A percentile compares a stretch with the other conserved stretches of the same genome.
Conservation (phyloP, 2,113 vertebrate genomes). For the Tragelaphus scriptus region DNA sequence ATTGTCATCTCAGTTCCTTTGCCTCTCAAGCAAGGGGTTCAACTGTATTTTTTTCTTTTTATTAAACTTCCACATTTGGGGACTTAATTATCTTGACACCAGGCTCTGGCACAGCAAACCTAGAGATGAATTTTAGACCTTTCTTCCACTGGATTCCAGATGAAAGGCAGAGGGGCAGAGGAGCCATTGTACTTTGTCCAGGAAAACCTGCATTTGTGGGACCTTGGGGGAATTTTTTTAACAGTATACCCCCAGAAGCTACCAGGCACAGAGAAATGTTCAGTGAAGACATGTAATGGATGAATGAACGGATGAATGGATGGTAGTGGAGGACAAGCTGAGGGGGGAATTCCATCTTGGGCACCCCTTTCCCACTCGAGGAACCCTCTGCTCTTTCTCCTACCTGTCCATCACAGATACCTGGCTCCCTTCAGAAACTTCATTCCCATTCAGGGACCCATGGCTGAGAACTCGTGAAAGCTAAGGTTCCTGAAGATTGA, state of each 20-base stretch:
- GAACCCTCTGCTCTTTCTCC: not conserved
- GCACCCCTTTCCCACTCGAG: too few species aligned
- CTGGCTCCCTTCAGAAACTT: not conserved
- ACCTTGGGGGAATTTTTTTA: not conserved
- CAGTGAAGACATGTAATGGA: not conserved
- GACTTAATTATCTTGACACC: not conserved
- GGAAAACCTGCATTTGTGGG: too few species aligned
- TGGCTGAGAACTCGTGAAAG: not conserved
- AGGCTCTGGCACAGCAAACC: not conserved
- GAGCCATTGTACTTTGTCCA: not conserved
- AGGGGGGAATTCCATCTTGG: not conserved
- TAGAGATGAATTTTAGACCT: not conserved
- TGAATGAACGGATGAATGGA: not conserved
- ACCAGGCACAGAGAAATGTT: not conserved
- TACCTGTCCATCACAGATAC: not conserved
- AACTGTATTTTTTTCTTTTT: not conserved
- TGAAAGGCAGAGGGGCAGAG: not conserved
- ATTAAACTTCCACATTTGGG: not conserved
- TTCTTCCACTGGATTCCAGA: not conserved
- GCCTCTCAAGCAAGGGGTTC: not conserved
- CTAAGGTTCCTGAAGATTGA: not conserved
- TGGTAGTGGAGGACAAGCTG: not conserved
- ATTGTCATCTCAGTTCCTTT: not conserved
- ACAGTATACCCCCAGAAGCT: fast-evolving
- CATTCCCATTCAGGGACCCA: not conserved